Conservation (phyloP, 2,797 vertebrate species). For the Gymnoscopelus braueri region DNA sequence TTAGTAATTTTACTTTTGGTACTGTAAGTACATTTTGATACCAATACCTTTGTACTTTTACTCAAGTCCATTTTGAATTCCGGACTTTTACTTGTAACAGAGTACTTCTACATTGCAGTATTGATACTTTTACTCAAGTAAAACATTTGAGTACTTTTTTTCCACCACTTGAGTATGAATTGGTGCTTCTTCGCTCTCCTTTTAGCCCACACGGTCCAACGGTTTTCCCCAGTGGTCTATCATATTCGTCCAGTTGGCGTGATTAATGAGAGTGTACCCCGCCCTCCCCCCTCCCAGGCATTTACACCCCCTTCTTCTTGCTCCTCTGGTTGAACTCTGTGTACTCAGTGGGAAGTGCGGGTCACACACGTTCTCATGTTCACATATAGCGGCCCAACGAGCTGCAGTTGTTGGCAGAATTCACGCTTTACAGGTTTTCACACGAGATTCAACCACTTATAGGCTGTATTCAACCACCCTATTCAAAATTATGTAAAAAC, state of each 20-base stretch:
- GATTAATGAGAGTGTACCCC: neutral
- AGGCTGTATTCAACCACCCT: too few relatives aligned
- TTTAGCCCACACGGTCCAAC: neutral
- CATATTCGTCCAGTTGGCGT: neutral
- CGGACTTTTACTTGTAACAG: too few relatives aligned
- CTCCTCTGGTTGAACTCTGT: constrained; percentile 25
- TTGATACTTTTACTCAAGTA: too few relatives aligned
- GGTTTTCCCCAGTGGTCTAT: neutral
- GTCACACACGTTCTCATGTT: constrained; percentile 20
- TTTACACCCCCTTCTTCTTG: constrained; percentile 11
- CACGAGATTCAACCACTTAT: neutral
- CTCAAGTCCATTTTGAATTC: too few relatives aligned
- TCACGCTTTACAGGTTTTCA: neutral
- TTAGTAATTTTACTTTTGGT: too few relatives aligned
- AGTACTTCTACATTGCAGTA: too few relatives aligned
- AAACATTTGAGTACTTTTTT: too few relatives aligned
- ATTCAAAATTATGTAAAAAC: too few relatives aligned
- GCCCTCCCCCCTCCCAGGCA: neutral
- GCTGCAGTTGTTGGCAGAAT: constrained; percentile 1
- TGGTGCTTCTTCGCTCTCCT: neutral
- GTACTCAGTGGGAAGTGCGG: neutral
- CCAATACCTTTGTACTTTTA: too few relatives aligned
- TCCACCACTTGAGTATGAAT: too few relatives aligned
- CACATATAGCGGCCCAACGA: neutral
- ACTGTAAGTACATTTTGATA: too few relatives aligned